phyloP scores from a whole-genome alignment of 2,113 vertebrate species.

The Carollia perspicillata region DNA sequence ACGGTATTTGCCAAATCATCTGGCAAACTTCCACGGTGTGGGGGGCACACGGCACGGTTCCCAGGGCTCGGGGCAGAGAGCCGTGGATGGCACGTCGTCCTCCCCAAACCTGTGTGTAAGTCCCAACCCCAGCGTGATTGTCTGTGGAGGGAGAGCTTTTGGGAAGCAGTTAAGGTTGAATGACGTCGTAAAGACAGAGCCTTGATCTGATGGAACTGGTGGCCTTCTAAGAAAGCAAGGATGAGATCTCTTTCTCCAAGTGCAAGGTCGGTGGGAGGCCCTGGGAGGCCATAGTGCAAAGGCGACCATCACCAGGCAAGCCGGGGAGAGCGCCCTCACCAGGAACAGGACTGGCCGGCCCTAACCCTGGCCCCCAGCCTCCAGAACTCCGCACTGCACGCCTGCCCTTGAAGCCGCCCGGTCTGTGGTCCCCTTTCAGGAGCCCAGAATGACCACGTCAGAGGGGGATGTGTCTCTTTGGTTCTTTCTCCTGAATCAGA shows the following conservation, averaged over 20 bases:
- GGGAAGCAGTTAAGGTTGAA: neutral
- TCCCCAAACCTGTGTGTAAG: neutral
- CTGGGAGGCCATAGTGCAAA: neutral
- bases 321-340: neutral
- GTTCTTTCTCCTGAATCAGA: neutral
- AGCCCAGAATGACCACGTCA: neutral
- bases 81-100: neutral
- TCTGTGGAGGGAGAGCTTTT: neutral
- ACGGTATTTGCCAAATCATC: neutral
- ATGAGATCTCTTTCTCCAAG: neutral
- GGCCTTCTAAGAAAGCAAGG: neutral
- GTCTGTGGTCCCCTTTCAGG: neutral
- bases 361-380: neutral
- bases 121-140: neutral
- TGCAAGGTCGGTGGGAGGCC: neutral
- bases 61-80: neutral
- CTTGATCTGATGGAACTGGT: neutral
- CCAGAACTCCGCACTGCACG: neutral
- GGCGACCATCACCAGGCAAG: neutral
- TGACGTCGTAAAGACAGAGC: neutral
- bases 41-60: neutral
- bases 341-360: neutral
- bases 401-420: neutral
- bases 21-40: neutral
- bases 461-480: neutral